Conservation (phyloP, 1,140 invertebrate species). For the Ips nitidus region DNA sequence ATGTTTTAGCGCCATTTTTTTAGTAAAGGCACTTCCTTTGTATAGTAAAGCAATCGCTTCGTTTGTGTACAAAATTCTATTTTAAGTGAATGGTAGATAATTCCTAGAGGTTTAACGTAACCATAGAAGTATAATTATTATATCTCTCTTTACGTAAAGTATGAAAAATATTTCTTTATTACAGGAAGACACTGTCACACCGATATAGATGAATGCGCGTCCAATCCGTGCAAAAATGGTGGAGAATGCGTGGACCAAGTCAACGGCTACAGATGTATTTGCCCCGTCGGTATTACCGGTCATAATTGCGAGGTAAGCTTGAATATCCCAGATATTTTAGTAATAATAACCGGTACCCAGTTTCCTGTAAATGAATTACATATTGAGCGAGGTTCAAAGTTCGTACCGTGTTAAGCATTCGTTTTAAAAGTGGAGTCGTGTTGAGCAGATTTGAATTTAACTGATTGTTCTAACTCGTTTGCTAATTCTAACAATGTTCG, state of each 20-base stretch:
- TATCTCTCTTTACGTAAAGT: too few species aligned
- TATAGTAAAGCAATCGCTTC: too few species aligned
- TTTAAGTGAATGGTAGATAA: too few species aligned
- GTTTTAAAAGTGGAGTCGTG: constrained; percentile 17
- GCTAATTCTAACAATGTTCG: constrained; percentile 31
- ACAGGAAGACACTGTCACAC: constrained; percentile 65
- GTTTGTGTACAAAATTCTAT: too few species aligned
- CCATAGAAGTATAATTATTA: too few species aligned
- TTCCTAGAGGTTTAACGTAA: too few species aligned
- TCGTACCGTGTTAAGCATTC: constrained; percentile 21
- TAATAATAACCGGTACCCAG: neutral
- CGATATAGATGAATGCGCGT: constrained; percentile 73
- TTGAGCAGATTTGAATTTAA: constrained; percentile 26
- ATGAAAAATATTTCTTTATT: constrained; percentile 31
- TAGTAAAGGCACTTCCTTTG: too few species aligned
- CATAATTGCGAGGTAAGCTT: constrained; percentile 70
- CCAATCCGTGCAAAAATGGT: constrained; percentile 80
- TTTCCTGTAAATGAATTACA: too few species aligned
- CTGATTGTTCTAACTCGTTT: constrained; percentile 28
- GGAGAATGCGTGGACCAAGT: constrained; percentile 82
- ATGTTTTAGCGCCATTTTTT: too few species aligned
- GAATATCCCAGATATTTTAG: constrained; percentile 14
- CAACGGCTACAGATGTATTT: constrained; percentile 80
- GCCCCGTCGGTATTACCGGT: constrained; percentile 79
- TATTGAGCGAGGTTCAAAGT: neutral